Conservation (phyloP, 1,140 invertebrate species). For the Hesperophylax magnus region DNA sequence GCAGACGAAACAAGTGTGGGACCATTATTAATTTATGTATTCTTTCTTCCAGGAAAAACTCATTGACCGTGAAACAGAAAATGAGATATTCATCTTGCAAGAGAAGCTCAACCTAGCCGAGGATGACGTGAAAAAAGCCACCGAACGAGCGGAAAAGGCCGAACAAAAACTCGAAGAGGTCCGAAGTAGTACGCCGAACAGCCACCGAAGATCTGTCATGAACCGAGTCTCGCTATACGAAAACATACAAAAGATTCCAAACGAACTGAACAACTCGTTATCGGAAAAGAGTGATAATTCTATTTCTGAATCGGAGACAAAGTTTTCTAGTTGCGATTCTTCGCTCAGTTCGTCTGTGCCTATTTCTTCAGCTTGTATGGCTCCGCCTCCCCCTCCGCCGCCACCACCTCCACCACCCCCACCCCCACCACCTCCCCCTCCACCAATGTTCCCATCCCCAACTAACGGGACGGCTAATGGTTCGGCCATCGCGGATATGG, state of each 20-base stretch:
- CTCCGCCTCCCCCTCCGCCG: constrained; percentile 63
- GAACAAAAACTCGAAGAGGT: constrained; percentile 68
- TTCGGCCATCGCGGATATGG: constrained; percentile 72
- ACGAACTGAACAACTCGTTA: background rate
- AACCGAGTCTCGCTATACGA: constrained; percentile 64
- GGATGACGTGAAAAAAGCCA: constrained; percentile 74
- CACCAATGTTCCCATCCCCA: constrained; percentile 58
- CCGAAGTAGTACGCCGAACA: constrained; percentile 50
- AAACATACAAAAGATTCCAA: constrained; percentile 17
- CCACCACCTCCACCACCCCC: constrained; percentile 62
- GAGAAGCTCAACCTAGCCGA: constrained; percentile 80
- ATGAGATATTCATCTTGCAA: constrained; percentile 78
- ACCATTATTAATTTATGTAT: background rate
- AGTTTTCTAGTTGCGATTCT: background rate
- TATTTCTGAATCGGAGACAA: background rate
- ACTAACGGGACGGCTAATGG: constrained; percentile 59
- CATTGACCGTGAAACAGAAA: constrained; percentile 76
- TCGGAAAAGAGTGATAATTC: background rate
- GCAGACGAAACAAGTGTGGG: no score
- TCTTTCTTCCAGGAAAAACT: constrained; percentile 74
- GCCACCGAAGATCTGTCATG: constrained; percentile 58
- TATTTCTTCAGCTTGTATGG: background rate
- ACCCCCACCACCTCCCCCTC: constrained; percentile 62
- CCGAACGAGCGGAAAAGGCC: constrained; percentile 74
- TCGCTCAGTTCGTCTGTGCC: background rate